phyloP scores from a whole-genome alignment of 2,888 invertebrate species.

The Leptopterna dolabrata region DNA sequence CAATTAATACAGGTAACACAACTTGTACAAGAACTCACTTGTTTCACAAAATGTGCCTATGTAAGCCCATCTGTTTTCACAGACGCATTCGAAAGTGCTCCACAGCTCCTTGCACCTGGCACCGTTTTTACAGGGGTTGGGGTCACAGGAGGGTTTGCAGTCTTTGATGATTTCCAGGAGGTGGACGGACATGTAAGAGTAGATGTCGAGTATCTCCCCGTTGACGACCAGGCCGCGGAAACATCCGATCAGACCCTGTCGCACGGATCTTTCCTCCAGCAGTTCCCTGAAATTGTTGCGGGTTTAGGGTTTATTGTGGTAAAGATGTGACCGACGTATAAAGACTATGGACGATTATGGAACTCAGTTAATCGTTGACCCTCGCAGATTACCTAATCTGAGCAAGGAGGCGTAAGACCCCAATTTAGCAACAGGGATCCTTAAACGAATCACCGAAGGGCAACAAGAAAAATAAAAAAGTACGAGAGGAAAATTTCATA shows the following conservation, averaged over 20 bases:
- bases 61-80: constrained; percentile 93
- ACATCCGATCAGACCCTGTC: constrained; percentile 92
- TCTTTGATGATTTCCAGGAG: constrained; percentile 91
- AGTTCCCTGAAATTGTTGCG: constrained; percentile 73
- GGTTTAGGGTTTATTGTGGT: too few relatives aligned
- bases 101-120: constrained; percentile 91
- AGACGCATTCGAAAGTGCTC: constrained; percentile 93
- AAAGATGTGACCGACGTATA: too few relatives aligned
- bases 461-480: too few relatives aligned
- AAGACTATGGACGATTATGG: too few relatives aligned
- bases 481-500: too few relatives aligned
- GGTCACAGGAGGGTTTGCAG: constrained; percentile 93
- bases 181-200: constrained; percentile 92
- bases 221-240: constrained; percentile 93
- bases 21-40: constrained; percentile 73
- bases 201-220: constrained; percentile 89
- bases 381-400: too few relatives aligned
- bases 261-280: constrained; percentile 83
- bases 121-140: constrained; percentile 92
- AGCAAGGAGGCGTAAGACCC: too few relatives aligned
- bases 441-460: too few relatives aligned
- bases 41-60: constrained; percentile 89
- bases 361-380: not conserved
- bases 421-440: too few relatives aligned
- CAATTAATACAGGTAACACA: too few relatives aligned